Base-by-base conservation (phyloP, 1,140 invertebrate genomes). In the Ctenoplectra terminalis region DNA sequence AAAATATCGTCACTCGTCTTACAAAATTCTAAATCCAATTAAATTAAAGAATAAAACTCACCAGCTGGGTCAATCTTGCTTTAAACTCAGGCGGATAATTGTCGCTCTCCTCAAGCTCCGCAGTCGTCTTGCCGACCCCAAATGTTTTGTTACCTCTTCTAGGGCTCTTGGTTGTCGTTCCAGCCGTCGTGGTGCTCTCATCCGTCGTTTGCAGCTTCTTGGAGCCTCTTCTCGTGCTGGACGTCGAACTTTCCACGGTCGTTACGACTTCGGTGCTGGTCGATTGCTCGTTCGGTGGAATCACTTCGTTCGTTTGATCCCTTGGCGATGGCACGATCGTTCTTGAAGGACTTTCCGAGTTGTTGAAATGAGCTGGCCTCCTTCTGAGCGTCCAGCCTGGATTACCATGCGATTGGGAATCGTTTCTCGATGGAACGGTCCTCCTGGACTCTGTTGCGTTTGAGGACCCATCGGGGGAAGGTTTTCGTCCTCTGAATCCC, bases 1-100 rank as follows among this genome's bases (percentile, higher is more conserved):
- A n/a, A n/a, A n/a, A n/a, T n/a, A n/a, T n/a, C n/a, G n/a, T n/a
- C n/a, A n/a, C n/a, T n/a, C n/a, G n/a, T n/a, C n/a, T n/a, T n/a
- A n/a, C n/a, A n/a, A n/a, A n/a, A n/a, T n/a, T n/a, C n/a, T n/a
- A n/a, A n/a, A n/a, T n/a, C n/a, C n/a, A n/a, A n/a, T 37, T 34
- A 8, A n/a, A 37, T 67, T 40, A 67, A 56, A 56, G 4, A n/a
- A 20, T n/a, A 31, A 7, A 48, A 91, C 90, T 93, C 69, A 94
- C 93, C 92, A 92, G 81, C 80, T 92, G 89, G 23, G 84, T 81
- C n/a, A 94, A 70, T 75, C 89, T 92, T 20, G 91, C 92, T 69
- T 93, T 93, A 43, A 94, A 94, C 37, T 93, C 90, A 0, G 91
- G 86, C 50, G 93, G 93, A 90, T 94, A 94, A 78, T 94, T 94